Evolutionary conservation across 2,797 vertebrate species (phyloP).

Genomic region (Pseudochirops cupreus): DNA sequence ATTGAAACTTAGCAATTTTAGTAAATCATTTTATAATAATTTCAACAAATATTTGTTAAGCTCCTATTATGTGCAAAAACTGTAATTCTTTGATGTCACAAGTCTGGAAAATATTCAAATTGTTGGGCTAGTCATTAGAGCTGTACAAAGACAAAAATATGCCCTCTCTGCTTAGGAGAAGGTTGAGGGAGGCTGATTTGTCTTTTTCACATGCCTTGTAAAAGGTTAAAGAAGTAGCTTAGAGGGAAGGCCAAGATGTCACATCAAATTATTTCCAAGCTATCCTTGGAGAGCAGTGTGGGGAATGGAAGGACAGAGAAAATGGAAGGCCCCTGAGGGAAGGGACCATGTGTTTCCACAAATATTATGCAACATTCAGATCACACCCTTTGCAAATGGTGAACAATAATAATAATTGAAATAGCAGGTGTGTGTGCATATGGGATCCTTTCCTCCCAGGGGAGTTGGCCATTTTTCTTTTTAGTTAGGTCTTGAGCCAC

Average conservation of each 20-base stretch:
- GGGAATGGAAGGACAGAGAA: neutral
- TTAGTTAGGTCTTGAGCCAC: neutral
- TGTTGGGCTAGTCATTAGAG: neutral
- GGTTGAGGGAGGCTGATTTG: slow-evolving; percentile 2
- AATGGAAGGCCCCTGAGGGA: slow-evolving; percentile 10
- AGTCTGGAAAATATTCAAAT: neutral
- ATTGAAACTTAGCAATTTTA: neutral
- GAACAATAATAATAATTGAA: slow-evolving; percentile 8
- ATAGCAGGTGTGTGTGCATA: neutral
- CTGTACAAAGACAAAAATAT: neutral
- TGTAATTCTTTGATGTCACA: neutral
- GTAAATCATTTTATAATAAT: neutral
- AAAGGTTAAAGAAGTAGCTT: slow-evolving; percentile 13
- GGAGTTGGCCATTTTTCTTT: slow-evolving; percentile 26
- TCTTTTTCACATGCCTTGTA: neutral
- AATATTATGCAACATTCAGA: slow-evolving; percentile 6
- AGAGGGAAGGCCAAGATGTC: neutral
- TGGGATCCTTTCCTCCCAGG: neutral
- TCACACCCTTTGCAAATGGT: neutral
- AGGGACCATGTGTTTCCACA: neutral
- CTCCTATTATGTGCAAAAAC: neutral
- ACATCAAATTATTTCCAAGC: neutral
- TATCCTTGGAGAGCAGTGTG: neutral
- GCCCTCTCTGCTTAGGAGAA: slow-evolving; percentile 3
- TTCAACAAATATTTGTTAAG: neutral